A percentile compares a stretch with the other conserved stretches of the same genome.
phyloP scores from a whole-genome alignment of 64 coral and sea anemone genomes.

The Platygyra sinensis region DNA sequence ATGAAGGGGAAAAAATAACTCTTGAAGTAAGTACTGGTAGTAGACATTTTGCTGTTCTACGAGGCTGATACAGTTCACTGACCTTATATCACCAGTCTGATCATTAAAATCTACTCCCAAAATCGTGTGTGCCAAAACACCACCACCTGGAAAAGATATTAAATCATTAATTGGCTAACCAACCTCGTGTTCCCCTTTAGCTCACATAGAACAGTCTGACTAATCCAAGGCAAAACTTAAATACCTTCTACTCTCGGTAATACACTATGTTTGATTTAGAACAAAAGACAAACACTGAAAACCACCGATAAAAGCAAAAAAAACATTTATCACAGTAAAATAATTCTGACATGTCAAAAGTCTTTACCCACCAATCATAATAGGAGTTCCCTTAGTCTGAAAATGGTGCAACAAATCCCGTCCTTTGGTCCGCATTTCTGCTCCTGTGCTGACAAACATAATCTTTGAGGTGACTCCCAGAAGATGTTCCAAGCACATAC shows the following conservation, averaged over 20 bases:
- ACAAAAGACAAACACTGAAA: too few relatives aligned
- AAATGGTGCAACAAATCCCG: slow-evolving; percentile 93
- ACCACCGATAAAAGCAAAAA: too few relatives aligned
- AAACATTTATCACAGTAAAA: too few relatives aligned
- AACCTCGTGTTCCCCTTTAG: too few relatives aligned
- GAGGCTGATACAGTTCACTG: background rate
- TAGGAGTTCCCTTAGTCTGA: slow-evolving; percentile 92
- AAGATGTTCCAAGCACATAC: slow-evolving; percentile 92
- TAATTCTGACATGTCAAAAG: too few relatives aligned
- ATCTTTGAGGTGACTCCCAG: slow-evolving; percentile 93
- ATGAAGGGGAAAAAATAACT: too few relatives aligned
- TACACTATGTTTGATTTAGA: too few relatives aligned
- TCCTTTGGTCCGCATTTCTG: slow-evolving; percentile 89
- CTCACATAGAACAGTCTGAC: background rate
- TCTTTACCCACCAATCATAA: slow-evolving; percentile 86
- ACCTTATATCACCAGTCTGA: slow-evolving; percentile 92
- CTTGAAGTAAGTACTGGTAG: too few relatives aligned
- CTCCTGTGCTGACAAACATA: slow-evolving; percentile 91
- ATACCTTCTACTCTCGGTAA: too few relatives aligned
- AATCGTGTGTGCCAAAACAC: slow-evolving; percentile 96
- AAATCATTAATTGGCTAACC: background rate
- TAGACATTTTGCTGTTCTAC: too few relatives aligned
- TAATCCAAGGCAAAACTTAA: too few relatives aligned
- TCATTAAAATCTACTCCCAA: slow-evolving; percentile 94
- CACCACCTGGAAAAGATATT: slow-evolving; percentile 67